Evolutionary conservation across 2,888 invertebrate genomes (phyloP).

Genomic region (Eupithecia vulgata): DNA sequence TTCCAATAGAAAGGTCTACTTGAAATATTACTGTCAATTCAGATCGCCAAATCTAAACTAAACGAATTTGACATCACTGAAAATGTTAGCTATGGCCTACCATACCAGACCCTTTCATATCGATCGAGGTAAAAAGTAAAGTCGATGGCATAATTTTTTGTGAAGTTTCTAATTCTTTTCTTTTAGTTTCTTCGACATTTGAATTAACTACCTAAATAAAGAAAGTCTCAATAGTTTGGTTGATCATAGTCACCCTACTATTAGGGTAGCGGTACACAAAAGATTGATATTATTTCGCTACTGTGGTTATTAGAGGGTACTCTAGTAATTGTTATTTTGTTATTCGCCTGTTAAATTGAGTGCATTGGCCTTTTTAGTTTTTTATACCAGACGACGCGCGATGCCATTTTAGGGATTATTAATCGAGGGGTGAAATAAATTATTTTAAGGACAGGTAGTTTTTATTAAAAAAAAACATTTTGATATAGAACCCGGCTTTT

Average conservation of each 20-base stretch:
- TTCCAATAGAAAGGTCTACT: no score
- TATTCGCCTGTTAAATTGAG: conserved; percentile 51
- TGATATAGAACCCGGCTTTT: no score
- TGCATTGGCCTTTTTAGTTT: conserved; percentile 53
- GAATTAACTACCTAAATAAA: neutral
- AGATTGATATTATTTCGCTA: conserved; percentile 34
- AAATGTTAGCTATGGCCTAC: no score
- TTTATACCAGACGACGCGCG: conserved; percentile 33
- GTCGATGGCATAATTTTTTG: no score
- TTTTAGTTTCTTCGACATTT: no score
- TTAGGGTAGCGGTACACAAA: conserved; percentile 37
- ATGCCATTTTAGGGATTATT: conserved; percentile 13
- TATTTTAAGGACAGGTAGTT: neutral
- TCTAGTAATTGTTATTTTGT: conserved; percentile 61
- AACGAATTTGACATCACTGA: no score
- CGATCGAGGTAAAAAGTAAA: no score
- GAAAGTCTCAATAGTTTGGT: neutral
- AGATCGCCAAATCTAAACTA: no score
- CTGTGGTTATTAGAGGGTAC: conserved; percentile 48
- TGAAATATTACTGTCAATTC: no score
- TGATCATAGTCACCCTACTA: conserved; percentile 30
- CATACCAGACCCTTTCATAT: no score
- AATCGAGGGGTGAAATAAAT: conserved; percentile 10
- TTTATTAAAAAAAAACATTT: no score
- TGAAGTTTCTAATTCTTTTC: no score